Evolutionary conservation across 2,888 invertebrate species (phyloP), one percentile per base, ranked within the genome.

Genomic region (Sinotaia quadrata): DNA sequence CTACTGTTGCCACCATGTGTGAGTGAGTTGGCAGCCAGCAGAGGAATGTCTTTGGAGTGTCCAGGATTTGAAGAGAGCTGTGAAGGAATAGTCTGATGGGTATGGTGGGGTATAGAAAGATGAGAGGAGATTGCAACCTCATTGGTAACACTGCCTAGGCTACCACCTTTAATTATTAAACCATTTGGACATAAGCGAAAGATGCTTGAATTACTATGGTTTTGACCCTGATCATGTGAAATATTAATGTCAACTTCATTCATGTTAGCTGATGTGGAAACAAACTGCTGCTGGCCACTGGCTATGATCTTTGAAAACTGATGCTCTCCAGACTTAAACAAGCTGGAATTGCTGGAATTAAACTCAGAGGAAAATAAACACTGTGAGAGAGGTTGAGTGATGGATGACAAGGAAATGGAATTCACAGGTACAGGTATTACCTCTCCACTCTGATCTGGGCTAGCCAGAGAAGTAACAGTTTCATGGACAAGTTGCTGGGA

Each of bases 1-100:
- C 34, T 15, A 31, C 41, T 27, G 24, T 60, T 49, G 12, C 56
- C 44, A 33, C 56, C 41, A 29, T 54, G 56, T 33, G 65, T 44
- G 41, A 65, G n/a, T 24, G 65, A 56, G 29, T 65, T 65, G 21
- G 65, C 65, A 44, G 65, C 65, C 41, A 65, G 56, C 65, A 65
- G 44, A 65, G 65, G 65, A 65, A 65, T 65, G 65, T 65, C 65
- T 65, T 65, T 65, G 18, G 65, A 54, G 47, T 54, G 65, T 29
- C 54, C 54, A 27, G 65, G 56, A 41, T 52, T 44, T 24, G 56
- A 47, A 5, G 41, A 44, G 31, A 31, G 49, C 15, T 47, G 62
- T 33, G 44, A 29, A 31, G 41, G 44, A 3, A 21, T 24, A 47
- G 47, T 47, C 47, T 34, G 34, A 15, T 49, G 34, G 33, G 2